Evolutionary conservation across 2,797 vertebrate genomes (phyloP).

Genomic region (Aphelocoma californica): DNA sequence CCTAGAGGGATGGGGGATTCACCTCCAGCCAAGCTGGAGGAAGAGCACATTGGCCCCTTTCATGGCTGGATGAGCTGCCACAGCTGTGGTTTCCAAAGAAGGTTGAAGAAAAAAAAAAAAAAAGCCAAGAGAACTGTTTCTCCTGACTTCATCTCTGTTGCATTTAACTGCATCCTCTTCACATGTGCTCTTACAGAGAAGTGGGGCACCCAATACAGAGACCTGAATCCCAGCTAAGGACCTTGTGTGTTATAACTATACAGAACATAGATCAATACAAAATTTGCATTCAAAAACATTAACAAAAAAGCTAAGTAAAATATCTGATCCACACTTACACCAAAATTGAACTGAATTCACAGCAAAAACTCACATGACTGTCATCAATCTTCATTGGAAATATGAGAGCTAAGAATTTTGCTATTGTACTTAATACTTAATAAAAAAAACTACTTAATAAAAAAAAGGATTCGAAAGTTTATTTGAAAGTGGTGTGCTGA

Average conservation of each 20-base stretch:
- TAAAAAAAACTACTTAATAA: neutral
- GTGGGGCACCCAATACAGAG: neutral
- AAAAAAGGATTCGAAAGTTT: neutral
- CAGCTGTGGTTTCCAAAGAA: neutral
- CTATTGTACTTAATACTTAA: neutral
- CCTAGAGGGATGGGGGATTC: neutral
- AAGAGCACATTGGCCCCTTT: neutral
- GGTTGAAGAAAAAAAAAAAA: neutral
- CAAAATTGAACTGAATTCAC: neutral
- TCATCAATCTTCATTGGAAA: neutral
- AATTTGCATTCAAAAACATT: neutral
- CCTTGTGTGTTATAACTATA: neutral
- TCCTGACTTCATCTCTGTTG: neutral
- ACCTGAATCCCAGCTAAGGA: neutral
- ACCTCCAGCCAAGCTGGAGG: neutral
- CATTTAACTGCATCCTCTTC: neutral
- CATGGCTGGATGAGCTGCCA: neutral
- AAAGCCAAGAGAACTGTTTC: neutral
- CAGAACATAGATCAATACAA: neutral
- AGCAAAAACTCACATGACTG: neutral
- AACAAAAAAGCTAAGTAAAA: neutral
- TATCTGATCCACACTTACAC: neutral
- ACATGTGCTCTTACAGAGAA: neutral
- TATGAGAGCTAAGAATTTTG: neutral
- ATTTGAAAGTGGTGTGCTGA: neutral